Evolutionary conservation across 2,797 vertebrate genomes (phyloP).

Genomic region (Octomys mimax): DNA sequence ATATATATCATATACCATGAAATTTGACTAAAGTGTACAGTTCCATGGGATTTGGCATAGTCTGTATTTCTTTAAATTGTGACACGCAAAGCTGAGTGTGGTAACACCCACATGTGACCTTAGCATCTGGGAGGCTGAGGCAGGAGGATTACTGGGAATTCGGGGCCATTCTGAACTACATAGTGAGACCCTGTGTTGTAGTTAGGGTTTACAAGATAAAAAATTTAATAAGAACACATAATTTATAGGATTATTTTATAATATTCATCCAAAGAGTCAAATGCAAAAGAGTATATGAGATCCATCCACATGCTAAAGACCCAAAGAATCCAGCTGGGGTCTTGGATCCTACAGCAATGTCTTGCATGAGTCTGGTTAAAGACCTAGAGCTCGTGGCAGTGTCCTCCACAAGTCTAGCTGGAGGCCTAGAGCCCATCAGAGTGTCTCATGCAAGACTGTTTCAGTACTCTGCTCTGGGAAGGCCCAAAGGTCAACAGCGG

Average conservation of each 20-base stretch:
- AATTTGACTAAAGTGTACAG: neutral
- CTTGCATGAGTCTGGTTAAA: no score
- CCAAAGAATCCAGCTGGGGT: neutral
- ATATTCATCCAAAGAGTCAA: neutral
- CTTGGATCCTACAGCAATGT: neutral
- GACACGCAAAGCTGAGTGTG: neutral
- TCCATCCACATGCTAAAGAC: neutral
- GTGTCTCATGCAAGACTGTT: neutral
- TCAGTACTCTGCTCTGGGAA: neutral
- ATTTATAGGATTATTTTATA: neutral
- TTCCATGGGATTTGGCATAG: neutral
- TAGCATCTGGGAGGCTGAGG: neutral
- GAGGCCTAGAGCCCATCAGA: neutral
- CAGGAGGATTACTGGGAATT: neutral
- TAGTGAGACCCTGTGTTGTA: neutral
- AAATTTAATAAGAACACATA: neutral
- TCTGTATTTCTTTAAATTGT: neutral
- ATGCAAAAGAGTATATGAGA: neutral
- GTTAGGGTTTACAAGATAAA: neutral
- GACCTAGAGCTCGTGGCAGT: neutral
- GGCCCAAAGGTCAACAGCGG: neutral
- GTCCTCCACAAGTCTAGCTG: neutral
- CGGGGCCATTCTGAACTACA: neutral
- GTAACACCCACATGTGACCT: neutral
- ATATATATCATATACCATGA: neutral